These are phyloP conservation scores for Acrocera orbiculus DNA, from an alignment of 2,888 invertebrate species.

Conservation along the genomic window DNA sequence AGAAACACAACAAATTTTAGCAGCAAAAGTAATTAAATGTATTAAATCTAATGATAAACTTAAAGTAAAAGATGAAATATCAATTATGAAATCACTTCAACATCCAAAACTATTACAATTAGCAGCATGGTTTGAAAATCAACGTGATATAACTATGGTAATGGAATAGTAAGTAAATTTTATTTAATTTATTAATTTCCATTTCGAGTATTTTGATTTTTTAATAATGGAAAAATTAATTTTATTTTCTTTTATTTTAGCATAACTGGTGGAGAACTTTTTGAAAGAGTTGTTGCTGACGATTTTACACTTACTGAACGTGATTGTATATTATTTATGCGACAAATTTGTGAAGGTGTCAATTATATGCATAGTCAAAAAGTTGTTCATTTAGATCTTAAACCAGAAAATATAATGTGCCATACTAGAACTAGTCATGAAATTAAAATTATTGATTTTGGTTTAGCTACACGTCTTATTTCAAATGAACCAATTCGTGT, in stretches of 20 bases:
- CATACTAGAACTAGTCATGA: constrained; percentile 62
- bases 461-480: constrained; percentile 59
- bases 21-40: constrained; percentile 69
- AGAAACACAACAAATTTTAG: constrained; percentile 43
- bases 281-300: constrained; percentile 82
- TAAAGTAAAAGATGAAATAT: constrained; percentile 65
- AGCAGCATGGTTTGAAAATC: constrained; percentile 61
- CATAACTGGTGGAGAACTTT: constrained; percentile 83
- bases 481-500: constrained; percentile 50
- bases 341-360: constrained; percentile 83
- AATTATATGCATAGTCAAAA: constrained; percentile 71
- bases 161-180: constrained; percentile 72
- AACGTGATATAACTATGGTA: constrained; percentile 64
- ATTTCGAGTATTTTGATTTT: neutral
- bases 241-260: constrained; percentile 34
- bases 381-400: constrained; percentile 79
- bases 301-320: constrained; percentile 82
- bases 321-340: constrained; percentile 67
- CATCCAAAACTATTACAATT: constrained; percentile 75
- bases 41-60: constrained; percentile 53
- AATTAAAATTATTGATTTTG: constrained; percentile 90
- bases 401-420: constrained; percentile 94
- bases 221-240: neutral
- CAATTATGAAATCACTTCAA: constrained; percentile 65
- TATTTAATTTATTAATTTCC: neutral